Evolutionary conservation across 2,888 invertebrate species (phyloP).

Genomic region (Drosophila affinis): DNA sequence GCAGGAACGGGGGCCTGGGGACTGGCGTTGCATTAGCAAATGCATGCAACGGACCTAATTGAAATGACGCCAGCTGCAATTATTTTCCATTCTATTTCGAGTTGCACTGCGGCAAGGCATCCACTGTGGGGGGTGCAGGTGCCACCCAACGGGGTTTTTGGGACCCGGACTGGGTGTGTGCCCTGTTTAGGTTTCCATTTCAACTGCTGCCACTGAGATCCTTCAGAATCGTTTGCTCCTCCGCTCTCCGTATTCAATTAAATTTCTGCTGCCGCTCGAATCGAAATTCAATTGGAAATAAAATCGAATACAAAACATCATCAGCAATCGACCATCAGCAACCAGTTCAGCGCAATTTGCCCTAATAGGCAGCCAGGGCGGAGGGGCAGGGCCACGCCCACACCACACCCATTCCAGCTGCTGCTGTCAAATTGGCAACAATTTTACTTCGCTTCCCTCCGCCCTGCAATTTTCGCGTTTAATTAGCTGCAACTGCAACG

Average conservation of each 20-base stretch:
- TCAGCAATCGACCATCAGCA: conserved; percentile 11
- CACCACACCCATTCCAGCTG: background rate
- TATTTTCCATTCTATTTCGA: conserved; percentile 74
- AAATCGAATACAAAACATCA: conserved; percentile 26
- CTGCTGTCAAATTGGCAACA: conserved; percentile 45
- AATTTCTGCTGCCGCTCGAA: conserved; percentile 58
- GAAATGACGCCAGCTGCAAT: conserved; percentile 74
- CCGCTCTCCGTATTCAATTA: conserved; percentile 35
- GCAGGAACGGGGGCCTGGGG: conserved; percentile 11
- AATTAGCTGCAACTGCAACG: conserved; percentile 68
- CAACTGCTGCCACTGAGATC: conserved; percentile 1
- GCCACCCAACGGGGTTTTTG: conserved; percentile 7
- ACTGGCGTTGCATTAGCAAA: conserved; percentile 44
- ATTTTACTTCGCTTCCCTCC: conserved; percentile 36
- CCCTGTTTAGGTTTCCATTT: background rate
- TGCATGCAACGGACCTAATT: conserved; percentile 66
- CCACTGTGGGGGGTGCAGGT: conserved; percentile 15
- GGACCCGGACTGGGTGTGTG: background rate
- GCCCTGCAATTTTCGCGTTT: conserved; percentile 65
- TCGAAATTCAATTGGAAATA: conserved; percentile 66
- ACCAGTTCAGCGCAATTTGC: conserved; percentile 6
- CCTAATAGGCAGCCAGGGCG: background rate
- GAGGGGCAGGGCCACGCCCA: background rate
- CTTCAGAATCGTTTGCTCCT: background rate
- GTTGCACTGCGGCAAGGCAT: conserved; percentile 31